A percentile compares a stretch with the other conserved stretches of the same genome.
Evolutionary conservation across 2,888 invertebrate species (phyloP).

Genomic region (Pseudococcus viburni): DNA sequence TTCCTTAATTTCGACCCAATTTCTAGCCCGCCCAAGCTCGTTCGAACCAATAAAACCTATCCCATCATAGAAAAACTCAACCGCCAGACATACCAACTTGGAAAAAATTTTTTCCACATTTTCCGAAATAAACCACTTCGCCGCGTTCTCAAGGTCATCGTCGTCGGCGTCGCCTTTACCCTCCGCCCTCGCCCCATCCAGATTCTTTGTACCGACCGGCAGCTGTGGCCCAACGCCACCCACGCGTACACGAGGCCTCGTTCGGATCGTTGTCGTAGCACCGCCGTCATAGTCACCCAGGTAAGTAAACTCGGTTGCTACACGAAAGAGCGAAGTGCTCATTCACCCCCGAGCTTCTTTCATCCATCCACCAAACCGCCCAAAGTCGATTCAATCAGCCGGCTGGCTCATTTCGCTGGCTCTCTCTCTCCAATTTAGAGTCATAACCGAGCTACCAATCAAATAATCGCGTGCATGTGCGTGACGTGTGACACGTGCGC

Average conservation of each 20-base stretch:
- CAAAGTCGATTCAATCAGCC: background rate
- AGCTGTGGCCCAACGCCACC: background rate
- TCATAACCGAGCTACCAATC: background rate
- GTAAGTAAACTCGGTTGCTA: background rate
- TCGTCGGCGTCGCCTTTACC: background rate
- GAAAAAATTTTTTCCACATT: conserved; percentile 9
- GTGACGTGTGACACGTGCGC: background rate
- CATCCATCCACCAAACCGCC: background rate
- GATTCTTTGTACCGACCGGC: background rate
- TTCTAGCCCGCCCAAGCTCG: too few relatives aligned
- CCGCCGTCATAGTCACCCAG: background rate
- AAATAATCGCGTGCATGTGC: background rate
- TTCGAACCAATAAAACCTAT: background rate
- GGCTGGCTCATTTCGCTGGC: conserved; percentile 6
- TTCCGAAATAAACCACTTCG: background rate
- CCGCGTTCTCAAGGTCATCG: background rate
- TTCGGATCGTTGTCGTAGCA: conserved; percentile 5
- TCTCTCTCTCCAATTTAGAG: background rate
- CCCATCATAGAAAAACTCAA: background rate
- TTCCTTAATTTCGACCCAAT: too few relatives aligned
- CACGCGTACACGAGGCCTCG: background rate
- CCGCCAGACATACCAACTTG: background rate
- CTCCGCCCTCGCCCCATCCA: background rate
- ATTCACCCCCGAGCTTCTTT: background rate
- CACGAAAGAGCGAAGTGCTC: background rate